A percentile compares a stretch with the other conserved stretches of the same genome.
Evolutionary conservation across 23 tunicate species (phyloP).

Genomic region (Ascidia mentula): DNA sequence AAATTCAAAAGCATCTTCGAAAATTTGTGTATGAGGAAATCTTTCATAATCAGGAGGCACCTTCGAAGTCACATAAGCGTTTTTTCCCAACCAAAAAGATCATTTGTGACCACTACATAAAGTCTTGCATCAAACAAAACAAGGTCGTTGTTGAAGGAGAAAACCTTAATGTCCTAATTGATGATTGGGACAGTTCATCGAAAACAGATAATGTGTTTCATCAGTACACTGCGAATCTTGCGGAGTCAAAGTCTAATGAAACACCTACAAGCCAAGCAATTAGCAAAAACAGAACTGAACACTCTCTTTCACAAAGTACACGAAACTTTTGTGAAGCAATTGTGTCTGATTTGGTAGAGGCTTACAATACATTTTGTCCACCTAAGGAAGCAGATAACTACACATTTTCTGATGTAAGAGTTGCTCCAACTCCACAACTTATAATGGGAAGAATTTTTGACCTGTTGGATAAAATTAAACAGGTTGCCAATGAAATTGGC

Average conservation of each 20-base stretch:
- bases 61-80: neutral
- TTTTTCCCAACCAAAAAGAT: neutral
- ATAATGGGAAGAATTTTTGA: neutral
- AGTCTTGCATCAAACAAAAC: neutral
- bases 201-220: neutral
- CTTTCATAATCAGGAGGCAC: neutral
- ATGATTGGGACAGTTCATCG: neutral
- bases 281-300: neutral
- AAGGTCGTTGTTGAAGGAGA: neutral
- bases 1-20: neutral
- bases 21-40: constrained; percentile 1
- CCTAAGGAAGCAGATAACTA: neutral
- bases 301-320: neutral
- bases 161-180: neutral
- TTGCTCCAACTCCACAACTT: neutral
- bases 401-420: neutral
- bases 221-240: too few species aligned
- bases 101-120: neutral
- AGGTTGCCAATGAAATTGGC: neutral
- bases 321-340: neutral
- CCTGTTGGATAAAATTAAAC: neutral
- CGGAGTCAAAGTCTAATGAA: neutral
- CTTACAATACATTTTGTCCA: neutral
- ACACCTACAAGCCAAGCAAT: neutral
- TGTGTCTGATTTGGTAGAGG: neutral